Conservation (phyloP, 2,113 vertebrate genomes). For the Penelope pileata region DNA sequence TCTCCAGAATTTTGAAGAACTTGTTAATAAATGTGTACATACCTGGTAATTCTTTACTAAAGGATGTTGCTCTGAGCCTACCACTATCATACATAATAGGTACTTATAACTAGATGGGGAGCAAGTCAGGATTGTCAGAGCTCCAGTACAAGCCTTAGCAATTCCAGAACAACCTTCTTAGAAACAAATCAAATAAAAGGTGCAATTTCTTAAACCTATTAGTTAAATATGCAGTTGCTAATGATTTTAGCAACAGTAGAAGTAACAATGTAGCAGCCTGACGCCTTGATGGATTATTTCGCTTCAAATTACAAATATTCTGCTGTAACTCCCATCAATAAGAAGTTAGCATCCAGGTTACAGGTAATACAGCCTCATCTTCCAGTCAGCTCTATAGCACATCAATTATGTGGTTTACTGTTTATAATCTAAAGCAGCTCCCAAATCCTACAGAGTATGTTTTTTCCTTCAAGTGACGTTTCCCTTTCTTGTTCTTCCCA, state of each 20-base stretch:
- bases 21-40: not conserved
- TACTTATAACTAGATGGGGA: not conserved
- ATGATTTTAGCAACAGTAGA: not conserved
- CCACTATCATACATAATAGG: not conserved
- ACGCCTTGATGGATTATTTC: not conserved
- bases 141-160: rapidly evolving
- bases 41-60: not conserved
- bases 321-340: not conserved
- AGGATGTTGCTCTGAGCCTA: not conserved
- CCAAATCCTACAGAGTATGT: not conserved
- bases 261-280: not conserved
- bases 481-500: not conserved
- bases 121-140: not conserved
- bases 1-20: not conserved
- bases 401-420: rapidly evolving
- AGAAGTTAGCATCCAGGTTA: not conserved
- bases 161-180: not conserved
- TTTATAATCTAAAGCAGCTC: not conserved
- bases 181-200: not conserved
- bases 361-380: not conserved
- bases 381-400: not conserved
- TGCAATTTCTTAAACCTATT: not conserved
- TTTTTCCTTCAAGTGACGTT: not conserved
- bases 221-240: not conserved
- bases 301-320: not conserved